Evolutionary conservation across 2,797 vertebrate species (phyloP), one percentile per base, ranked within the genome.

Genomic region (Malurus leucopterus): DNA sequence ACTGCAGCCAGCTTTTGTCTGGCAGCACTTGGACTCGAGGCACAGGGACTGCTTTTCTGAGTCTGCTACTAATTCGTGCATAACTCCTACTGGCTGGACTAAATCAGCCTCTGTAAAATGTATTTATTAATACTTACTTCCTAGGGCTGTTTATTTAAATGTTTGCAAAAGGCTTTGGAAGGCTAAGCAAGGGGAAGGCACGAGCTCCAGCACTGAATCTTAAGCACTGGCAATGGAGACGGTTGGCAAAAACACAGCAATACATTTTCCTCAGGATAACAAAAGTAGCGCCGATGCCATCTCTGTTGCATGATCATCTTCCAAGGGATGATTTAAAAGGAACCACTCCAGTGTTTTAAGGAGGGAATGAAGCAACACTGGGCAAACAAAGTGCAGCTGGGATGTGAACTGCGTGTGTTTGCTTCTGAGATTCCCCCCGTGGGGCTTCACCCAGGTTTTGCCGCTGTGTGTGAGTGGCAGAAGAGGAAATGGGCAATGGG

Each of bases 41-140:
- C 92, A 64, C 91, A 86, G 24, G 65, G 80, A 34, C 67, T 54
- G 57, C 90, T 91, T 92, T 91, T 88, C 83, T 44, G 80, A 91
- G 93, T 59, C 92, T 94, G 93, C 91, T 91, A 64, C 87, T 95
- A 95, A 94, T 95, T 93, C 51, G 38, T 93, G 91, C 83, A 79
- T 93, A 93, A 94, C 92, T 94, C 85, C 83, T 79, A 92, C 87
- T 91, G 91, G 83, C 92, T 92, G 91, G 91, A 93, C 93, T 94
- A 92, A 92, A 94, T 81, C n/a, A 59, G 88, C 89, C 91, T 93
- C 87, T 94, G 92, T 92, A 92, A 94, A 95, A 95, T 92, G 93
- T 93, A 86, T 93, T 95, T 95, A 95, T 93, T 95, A 95, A 93
- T 95, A 94, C 92, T 91, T 93, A 93, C 91, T 94, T 95, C 92